phyloP scores from a whole-genome alignment of 1,140 invertebrate genomes.

The Oscheius sp. region DNA sequence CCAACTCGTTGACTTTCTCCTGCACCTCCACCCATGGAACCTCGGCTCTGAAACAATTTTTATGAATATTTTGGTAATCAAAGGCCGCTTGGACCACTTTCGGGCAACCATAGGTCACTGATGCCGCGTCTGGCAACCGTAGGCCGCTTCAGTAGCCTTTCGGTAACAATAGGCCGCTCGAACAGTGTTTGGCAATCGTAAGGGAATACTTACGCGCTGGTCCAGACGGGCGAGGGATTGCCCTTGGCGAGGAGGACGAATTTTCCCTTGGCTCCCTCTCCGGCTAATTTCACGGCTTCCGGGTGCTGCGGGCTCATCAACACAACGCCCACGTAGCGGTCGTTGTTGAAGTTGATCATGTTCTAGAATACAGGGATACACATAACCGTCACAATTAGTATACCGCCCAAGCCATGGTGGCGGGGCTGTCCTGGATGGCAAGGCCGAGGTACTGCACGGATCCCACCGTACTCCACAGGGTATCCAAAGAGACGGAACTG shows the following conservation, averaged over 20 bases:
- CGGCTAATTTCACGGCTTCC: conserved; percentile 8
- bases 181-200: no score
- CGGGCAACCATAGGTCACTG: no score
- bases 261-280: neutral
- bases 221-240: conserved; percentile 22
- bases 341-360: conserved; percentile 31
- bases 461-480: conserved; percentile 35
- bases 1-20: conserved; percentile 30
- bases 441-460: conserved; percentile 23
- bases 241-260: conserved; percentile 16
- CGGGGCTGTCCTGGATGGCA: conserved; percentile 32
- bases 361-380: conserved; percentile 10
- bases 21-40: conserved; percentile 13
- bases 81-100: no score
- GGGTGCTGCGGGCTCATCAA: conserved; percentile 29
- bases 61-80: neutral
- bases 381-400: neutral
- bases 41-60: conserved; percentile 12
- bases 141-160: neutral
- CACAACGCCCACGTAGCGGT: conserved; percentile 10
- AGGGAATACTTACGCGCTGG: conserved; percentile 5
- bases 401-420: conserved; percentile 37
- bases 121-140: no score
- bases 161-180: no score
- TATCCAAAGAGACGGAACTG: conserved; percentile 24